Evolutionary conservation across 2,797 vertebrate genomes (phyloP).

Genomic region (Acropternis orthonyx): DNA sequence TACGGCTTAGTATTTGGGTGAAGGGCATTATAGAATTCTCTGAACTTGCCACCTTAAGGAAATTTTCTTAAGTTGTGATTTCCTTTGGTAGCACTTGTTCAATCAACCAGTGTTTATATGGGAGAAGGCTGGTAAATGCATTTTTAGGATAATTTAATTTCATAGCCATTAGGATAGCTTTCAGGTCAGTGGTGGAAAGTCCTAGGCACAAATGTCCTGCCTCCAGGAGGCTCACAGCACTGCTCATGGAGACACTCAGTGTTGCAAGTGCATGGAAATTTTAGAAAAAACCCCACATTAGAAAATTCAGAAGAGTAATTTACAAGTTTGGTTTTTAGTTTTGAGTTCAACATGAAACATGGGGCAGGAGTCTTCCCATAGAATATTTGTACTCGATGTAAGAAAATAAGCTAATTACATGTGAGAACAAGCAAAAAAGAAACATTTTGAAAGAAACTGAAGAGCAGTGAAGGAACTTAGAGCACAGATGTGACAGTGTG

Average conservation of each 20-base stretch:
- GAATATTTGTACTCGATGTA: not conserved
- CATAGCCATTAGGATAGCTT: not conserved
- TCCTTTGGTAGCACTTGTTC: not conserved
- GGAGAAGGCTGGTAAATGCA: not conserved
- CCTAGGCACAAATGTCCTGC: not conserved
- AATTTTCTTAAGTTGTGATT: not conserved
- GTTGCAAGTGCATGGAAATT: not conserved
- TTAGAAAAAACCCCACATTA: conserved; percentile 23
- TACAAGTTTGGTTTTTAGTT: not conserved
- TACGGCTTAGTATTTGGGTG: not conserved
- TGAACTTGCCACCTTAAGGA: not conserved
- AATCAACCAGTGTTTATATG: not conserved
- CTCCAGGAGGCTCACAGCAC: not conserved
- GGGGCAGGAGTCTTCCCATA: not conserved
- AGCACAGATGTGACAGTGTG: not conserved
- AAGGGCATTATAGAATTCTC: not conserved
- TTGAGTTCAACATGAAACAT: not conserved
- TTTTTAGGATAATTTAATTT: not conserved
- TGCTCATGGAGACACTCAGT: not conserved
- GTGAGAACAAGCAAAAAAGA: not conserved
- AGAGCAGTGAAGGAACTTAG: not conserved
- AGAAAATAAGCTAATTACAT: not conserved
- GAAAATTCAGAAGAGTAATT: not conserved
- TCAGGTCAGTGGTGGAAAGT: not conserved
- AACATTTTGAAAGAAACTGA: not conserved